Conservation (phyloP, 2,888 invertebrate species). For the Aproaerema taeniolella region DNA sequence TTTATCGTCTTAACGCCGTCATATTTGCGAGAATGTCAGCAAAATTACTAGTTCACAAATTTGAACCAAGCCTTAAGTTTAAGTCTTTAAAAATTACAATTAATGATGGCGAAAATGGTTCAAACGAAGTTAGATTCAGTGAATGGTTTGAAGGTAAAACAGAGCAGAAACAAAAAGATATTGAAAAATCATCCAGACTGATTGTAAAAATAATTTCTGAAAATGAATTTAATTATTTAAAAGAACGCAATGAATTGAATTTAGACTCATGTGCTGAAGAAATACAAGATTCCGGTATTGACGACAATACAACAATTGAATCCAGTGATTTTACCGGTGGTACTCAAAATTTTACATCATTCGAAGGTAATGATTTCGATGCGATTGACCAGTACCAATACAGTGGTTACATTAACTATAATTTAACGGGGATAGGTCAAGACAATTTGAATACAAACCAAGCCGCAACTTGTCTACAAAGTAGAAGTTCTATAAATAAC, state of each 20-base stretch:
- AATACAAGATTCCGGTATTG: constrained; percentile 26
- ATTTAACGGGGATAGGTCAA: not conserved
- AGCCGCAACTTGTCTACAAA: not conserved
- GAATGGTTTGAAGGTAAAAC: constrained; percentile 52
- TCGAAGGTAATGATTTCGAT: not conserved
- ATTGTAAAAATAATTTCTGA: constrained; percentile 58
- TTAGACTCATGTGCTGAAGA: constrained; percentile 53
- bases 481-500: constrained; percentile 2
- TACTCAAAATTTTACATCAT: no score
- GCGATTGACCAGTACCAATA: no score
- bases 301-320: not conserved
- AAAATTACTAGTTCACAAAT: constrained; percentile 66
- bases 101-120: constrained; percentile 37
- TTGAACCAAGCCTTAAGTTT: constrained; percentile 50
- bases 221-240: constrained; percentile 41
- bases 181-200: constrained; percentile 48
- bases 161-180: constrained; percentile 39
- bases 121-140: constrained; percentile 38
- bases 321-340: no score
- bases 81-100: constrained; percentile 54
- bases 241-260: constrained; percentile 47
- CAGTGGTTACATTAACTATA: not conserved
- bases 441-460: not conserved
- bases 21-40: constrained; percentile 53
- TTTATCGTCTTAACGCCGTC: no score